Percentiles rank a stretch among this genome's conserved stretches.
Evolutionary conservation across 2,888 invertebrate genomes (phyloP).

Genomic region (Netelia inedita): DNA sequence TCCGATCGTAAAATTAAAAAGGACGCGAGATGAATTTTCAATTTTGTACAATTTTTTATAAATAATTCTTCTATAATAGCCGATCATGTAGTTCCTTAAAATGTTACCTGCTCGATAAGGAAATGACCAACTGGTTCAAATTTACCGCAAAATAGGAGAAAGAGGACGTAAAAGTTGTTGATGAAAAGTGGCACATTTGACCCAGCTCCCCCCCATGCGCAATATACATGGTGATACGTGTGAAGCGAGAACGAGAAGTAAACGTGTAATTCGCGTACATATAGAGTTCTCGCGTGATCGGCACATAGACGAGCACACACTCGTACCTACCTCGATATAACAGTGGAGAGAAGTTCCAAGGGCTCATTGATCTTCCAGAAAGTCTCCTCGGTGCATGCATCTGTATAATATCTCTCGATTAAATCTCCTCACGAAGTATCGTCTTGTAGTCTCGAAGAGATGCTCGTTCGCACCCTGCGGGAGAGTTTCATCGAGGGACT

Average conservation of each 20-base stretch:
- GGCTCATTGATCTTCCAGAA: conserved; percentile 33
- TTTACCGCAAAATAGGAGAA: too few species aligned
- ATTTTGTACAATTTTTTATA: too few species aligned
- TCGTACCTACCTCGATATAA: neutral
- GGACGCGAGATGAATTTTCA: too few species aligned
- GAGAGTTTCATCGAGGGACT: conserved; percentile 24
- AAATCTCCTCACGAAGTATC: conserved; percentile 25
- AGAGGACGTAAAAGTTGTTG: too few species aligned
- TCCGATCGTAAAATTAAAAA: too few species aligned
- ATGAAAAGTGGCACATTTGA: too few species aligned
- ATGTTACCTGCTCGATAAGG: too few species aligned
- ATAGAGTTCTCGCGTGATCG: neutral
- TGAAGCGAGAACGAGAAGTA: neutral
- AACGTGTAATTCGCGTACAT: neutral
- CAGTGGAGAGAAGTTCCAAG: neutral
- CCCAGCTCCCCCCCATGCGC: too few species aligned
- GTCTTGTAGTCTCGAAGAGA: neutral
- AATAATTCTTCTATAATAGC: too few species aligned
- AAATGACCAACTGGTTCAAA: too few species aligned
- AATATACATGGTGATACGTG: neutral
- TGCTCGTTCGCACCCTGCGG: conserved; percentile 27
- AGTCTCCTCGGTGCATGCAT: conserved; percentile 16
- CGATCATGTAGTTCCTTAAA: too few species aligned
- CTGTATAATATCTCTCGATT: conserved; percentile 37
- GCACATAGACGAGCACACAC: neutral